Evolutionary conservation across 2,888 invertebrate species (phyloP), one percentile per base, ranked within the genome.

Genomic region (Sceliomorpha sp.): DNA sequence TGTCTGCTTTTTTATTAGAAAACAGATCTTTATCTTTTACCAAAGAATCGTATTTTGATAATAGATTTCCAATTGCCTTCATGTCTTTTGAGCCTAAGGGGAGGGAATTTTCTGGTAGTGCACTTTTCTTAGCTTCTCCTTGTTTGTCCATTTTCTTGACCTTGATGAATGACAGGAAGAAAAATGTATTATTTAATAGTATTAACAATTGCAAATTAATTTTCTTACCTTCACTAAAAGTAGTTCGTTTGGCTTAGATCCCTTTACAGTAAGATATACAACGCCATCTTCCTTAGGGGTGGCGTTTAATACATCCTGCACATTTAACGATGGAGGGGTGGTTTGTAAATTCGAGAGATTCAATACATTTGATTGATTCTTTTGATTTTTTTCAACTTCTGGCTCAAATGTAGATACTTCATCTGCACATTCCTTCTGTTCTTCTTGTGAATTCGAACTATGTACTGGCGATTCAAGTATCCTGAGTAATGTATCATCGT

Each of bases 221-320:
- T 32, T 32, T 8, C 6, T 84, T 2, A 86, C 87, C 68, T 88
- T 88, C 0, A 88, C 86, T 13, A 88, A 70, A 15, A 88, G 74
- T 60, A 87, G 48, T 70, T 88, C 88, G 59, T 88, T 88, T 0
- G 88, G 88, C 20, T 83, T 88, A 0, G 84, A 77, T 12, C 88
- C 88, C 34, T 87, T 86, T 1, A 88, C 84, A 15, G 87, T 87
- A 13, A 88, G 87, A 31, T 88, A 88, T 86, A 88, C 87, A 24
- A 88, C 81, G 8, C 87, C 87, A 45, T 87, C 81, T 63, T 88
- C 84, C 15, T 81, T 75, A n/a, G 75, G 70, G 6, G 66, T 76
- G 12, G 83, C 74, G 26, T 70, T 87, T 9, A 84, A 47, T 0
- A 83, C 76, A 69, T 84, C 83, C 32, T 81, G 73, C 40, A 85